Conservation (phyloP, 2,888 invertebrate species). For the Saturnia pavonia region DNA sequence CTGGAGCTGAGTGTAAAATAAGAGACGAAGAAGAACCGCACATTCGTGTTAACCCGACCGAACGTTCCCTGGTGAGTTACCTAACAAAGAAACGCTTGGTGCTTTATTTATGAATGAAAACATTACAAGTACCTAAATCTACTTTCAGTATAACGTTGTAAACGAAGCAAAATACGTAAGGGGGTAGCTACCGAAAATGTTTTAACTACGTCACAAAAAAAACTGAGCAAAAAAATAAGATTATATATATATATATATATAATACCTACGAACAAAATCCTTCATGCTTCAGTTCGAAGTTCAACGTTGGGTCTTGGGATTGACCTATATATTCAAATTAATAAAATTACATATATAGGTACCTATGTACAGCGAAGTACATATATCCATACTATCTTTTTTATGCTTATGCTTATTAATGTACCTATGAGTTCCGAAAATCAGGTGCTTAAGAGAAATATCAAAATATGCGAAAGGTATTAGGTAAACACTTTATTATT, state of each 20-base stretch:
- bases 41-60: slow-evolving; percentile 75
- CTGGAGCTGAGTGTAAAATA: slow-evolving; percentile 79
- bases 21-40: slow-evolving; percentile 80
- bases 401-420: neutral
- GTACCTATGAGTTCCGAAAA: neutral
- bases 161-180: neutral
- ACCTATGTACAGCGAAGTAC: no score
- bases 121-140: neutral
- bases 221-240: no score
- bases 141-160: neutral
- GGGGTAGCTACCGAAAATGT: neutral
- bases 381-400: no score
- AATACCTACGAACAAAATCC: no score
- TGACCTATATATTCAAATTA: no score
- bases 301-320: no score
- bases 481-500: neutral
- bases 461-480: neutral
- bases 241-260: no score
- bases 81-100: slow-evolving; percentile 21
- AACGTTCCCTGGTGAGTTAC: slow-evolving; percentile 77
- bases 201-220: neutral
- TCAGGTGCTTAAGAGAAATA: neutral
- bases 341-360: no score
- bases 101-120: slow-evolving; percentile 9
- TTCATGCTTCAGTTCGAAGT: no score